These are phyloP conservation scores for Oreochromis grahami DNA, from an alignment of 2,797 vertebrate species.

Conservation along the genomic window DNA sequence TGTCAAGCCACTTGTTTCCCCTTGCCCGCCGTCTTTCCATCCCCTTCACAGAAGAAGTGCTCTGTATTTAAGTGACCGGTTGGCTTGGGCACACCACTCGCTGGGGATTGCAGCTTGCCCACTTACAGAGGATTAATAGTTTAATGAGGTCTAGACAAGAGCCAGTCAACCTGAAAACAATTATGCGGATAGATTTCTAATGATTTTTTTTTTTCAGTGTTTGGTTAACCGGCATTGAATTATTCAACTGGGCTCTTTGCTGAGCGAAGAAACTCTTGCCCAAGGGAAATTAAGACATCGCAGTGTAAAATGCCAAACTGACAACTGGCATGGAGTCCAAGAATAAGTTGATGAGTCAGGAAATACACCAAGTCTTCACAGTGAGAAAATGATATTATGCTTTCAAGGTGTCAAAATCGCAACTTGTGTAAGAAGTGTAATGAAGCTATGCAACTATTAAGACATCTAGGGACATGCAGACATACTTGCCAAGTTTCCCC, in stretches of 20 bases:
- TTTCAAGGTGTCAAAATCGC: background rate
- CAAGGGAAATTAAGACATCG: constrained; percentile 54
- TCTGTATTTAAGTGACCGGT: constrained; percentile 58
- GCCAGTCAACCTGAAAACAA: constrained; percentile 71
- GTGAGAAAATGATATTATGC: constrained; percentile 3
- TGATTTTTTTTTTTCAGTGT: constrained; percentile 59
- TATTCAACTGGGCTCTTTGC: constrained; percentile 53
- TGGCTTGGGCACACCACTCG: constrained; percentile 41
- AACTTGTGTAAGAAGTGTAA: background rate
- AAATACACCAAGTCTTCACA: constrained; percentile 9
- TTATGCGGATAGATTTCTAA: constrained; percentile 69
- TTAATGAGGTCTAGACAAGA: constrained; percentile 74
- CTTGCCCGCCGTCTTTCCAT: background rate
- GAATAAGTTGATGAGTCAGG: background rate
- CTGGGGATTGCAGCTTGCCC: constrained; percentile 52
- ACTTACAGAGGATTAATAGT: constrained; percentile 70
- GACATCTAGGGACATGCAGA: constrained; percentile 5
- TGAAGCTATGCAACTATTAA: background rate
- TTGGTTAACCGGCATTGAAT: constrained; percentile 70
- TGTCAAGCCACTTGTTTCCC: constrained; percentile 10
- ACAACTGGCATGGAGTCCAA: constrained; percentile 25
- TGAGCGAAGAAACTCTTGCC: constrained; percentile 24
- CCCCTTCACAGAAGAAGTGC: constrained; percentile 29
- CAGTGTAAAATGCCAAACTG: constrained; percentile 36
- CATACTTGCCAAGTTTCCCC: constrained; percentile 22